Conservation (phyloP, 2,797 vertebrate species). For the Neosilurus mollespiculum region DNA sequence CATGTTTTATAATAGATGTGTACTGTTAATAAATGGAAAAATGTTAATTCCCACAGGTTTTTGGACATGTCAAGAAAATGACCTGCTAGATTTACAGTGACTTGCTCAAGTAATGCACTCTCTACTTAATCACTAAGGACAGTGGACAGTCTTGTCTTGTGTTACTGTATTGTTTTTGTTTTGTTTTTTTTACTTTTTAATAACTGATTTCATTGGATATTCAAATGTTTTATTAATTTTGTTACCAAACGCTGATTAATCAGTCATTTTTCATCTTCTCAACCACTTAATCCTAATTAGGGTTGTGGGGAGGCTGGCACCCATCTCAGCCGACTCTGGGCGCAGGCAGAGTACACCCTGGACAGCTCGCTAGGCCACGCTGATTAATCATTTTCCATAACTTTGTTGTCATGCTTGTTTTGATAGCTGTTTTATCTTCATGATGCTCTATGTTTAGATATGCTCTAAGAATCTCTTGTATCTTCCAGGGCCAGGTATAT, state of each 20-base stretch:
- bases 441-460: constrained; percentile 1
- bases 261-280: no score
- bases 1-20: no score
- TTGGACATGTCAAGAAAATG: background rate
- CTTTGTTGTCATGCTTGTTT: background rate
- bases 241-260: background rate
- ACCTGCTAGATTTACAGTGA: background rate
- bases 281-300: no score
- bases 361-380: no score
- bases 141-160: background rate
- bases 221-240: background rate
- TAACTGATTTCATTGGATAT: background rate
- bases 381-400: background rate
- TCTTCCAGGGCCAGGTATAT: background rate
- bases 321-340: no score
- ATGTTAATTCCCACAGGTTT: no score
- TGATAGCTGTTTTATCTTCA: background rate
- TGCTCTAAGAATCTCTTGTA: background rate
- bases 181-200: background rate
- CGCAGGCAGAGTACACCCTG: no score
- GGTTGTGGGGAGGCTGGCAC: no score
- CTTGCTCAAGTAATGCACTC: background rate
- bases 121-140: background rate
- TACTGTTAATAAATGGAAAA: no score
- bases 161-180: no score